Percentiles rank a stretch among this genome's conserved stretches.
These are phyloP conservation scores for Apantesis nais DNA, from an alignment of 2,888 invertebrate genomes.

Conservation along the genomic window DNA sequence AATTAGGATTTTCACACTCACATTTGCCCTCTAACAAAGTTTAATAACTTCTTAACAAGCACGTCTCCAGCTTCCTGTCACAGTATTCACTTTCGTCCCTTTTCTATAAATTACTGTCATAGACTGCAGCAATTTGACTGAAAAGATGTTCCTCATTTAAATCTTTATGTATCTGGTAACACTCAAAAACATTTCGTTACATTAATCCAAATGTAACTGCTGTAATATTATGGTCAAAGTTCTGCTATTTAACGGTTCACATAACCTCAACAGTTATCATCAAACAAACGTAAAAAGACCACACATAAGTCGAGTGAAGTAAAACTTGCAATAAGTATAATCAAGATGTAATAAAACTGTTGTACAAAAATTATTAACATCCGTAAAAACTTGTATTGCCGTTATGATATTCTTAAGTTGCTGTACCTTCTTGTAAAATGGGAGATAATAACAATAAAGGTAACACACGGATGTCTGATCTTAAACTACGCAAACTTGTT, in stretches of 20 bases:
- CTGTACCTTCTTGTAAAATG: background rate
- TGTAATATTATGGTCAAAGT: background rate
- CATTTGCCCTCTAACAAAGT: too few species aligned
- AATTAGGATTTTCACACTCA: too few species aligned
- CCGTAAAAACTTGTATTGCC: conserved; percentile 21
- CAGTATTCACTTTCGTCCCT: too few species aligned
- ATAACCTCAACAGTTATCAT: conserved; percentile 13
- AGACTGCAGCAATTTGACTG: background rate
- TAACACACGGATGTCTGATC: too few species aligned
- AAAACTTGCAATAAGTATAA: conserved; percentile 26
- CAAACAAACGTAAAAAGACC: conserved; percentile 1
- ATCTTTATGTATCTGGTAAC: background rate
- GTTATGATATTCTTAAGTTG: conserved; percentile 27
- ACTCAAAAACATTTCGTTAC: background rate
- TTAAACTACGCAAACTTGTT: too few species aligned
- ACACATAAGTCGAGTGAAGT: conserved; percentile 9
- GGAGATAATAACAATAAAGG: background rate
- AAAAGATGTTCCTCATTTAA: background rate
- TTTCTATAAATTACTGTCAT: too few species aligned
- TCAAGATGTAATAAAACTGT: conserved; percentile 36
- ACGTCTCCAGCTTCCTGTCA: too few species aligned
- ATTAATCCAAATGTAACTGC: background rate
- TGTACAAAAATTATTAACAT: conserved; percentile 20
- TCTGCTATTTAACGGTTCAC: conserved; percentile 10
- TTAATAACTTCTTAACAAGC: too few species aligned